Evolutionary conservation across 2,797 vertebrate species (phyloP), one percentile per base, ranked within the genome.

Genomic region (Syncerus caffer): DNA sequence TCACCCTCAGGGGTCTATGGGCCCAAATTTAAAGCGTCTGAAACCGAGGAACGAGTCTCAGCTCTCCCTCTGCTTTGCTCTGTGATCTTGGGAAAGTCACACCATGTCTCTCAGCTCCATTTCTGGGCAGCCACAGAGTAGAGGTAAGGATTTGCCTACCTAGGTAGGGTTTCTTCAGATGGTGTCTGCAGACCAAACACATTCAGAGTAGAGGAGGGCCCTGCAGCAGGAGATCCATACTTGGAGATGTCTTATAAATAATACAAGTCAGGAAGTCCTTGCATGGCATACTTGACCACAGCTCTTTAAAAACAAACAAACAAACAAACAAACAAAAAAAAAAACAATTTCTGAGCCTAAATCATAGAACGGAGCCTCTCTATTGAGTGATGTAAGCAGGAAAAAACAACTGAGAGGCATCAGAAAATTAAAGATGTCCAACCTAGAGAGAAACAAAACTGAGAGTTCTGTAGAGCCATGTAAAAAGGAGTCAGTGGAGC

Each of bases 261-360:
- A 47, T 57, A 67, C 4, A 12, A 51, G 89, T 23, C 57, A 84
- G 34, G 34, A 86, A 42, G n/a, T 16, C 47, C 42, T 86, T 34
- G 23, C 25, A 31, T 14, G 11, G 29, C 58, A 42, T 62, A 47
- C 14, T 29, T 21, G 27, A 31, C 51, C 47, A 47, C 6, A 53
- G 79, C 27, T 78, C 62, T 64, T 74, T 90, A 31, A 12, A 64
- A 64, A n/a, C n/a, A n/a, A n/a, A n/a, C n/a, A n/a, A n/a, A n/a
- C n/a, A n/a, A n/a, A n/a, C n/a, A n/a, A n/a, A n/a, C n/a, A 4
- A 34, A 16, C 1, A 13, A 27, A 7, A 29, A 16, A 7, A 29
- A n/a, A n/a, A 1, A 34, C 16, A 19, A 53, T 85, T 94, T 78
- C 47, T 27, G 38, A 71, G 34, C 38, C n/a, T 92, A 13, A 38